phyloP scores from a whole-genome alignment of 2,113 vertebrate species.

The Ctenodactylus gundi region DNA sequence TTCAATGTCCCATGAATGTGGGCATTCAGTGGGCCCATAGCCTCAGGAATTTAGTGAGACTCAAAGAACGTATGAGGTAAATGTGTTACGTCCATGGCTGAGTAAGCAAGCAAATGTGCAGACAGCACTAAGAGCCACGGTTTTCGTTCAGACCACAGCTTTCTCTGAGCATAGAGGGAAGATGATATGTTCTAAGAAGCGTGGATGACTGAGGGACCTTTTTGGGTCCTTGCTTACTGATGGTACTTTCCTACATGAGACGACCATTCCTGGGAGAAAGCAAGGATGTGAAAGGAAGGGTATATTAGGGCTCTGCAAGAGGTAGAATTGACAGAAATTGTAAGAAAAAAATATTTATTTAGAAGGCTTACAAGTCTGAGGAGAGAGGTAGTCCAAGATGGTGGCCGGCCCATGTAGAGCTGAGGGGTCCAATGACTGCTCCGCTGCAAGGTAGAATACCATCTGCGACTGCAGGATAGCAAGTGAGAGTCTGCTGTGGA shows the following conservation, averaged over 20 bases:
- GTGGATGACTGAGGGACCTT: neutral
- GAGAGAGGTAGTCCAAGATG: too few species aligned
- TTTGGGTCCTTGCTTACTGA: neutral
- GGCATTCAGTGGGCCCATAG: neutral
- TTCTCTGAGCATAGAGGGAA: neutral
- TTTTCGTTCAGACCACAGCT: neutral
- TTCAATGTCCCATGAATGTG: neutral
- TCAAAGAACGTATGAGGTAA: neutral
- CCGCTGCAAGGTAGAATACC: too few species aligned
- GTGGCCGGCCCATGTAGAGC: too few species aligned
- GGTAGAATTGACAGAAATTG: too few species aligned
- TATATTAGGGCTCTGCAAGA: too few species aligned
- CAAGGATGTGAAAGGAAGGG: neutral
- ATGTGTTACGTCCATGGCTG: neutral
- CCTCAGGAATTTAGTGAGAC: neutral
- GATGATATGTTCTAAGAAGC: neutral
- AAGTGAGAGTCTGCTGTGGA: too few species aligned
- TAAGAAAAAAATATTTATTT: too few species aligned
- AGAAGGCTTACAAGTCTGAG: too few species aligned
- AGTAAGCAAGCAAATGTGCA: too few species aligned
- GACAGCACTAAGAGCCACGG: neutral
- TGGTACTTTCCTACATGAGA: neutral
- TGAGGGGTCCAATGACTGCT: too few species aligned
- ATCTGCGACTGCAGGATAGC: too few species aligned
- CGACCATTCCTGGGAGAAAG: neutral